Conservation (phyloP, 2,888 invertebrate species). For the Coremacera marginata region DNA sequence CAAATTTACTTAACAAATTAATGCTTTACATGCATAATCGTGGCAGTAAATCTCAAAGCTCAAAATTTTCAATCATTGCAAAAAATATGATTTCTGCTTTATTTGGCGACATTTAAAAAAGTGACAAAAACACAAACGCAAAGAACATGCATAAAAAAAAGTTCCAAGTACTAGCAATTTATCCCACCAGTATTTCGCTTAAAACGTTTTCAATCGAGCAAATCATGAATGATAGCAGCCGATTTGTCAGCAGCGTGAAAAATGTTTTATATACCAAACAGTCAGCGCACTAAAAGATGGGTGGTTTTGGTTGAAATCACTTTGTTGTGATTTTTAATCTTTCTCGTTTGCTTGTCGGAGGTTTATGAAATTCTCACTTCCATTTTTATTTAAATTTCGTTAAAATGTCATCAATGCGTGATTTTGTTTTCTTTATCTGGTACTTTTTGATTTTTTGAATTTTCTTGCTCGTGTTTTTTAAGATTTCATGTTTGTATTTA, state of each 20-base stretch:
- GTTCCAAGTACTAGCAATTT: neutral
- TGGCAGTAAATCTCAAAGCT: no score
- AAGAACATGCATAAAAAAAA: neutral
- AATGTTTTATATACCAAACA: neutral
- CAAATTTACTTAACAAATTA: no score
- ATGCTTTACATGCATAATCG: no score
- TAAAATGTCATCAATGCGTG: neutral
- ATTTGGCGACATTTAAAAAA: neutral
- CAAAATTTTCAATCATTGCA: neutral
- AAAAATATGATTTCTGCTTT: neutral
- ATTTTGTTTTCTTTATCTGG: neutral
- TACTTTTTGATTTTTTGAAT: neutral
- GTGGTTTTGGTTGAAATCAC: neutral
- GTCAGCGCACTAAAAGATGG: neutral
- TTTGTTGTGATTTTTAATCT: neutral
- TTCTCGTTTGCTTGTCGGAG: neutral
- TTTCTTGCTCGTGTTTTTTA: neutral
- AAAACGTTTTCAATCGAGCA: slow-evolving; percentile 14
- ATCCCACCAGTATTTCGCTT: neutral
- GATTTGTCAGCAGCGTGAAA: slow-evolving; percentile 4
- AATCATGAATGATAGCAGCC: slow-evolving; percentile 18
- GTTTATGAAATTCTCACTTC: neutral
- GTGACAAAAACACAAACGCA: neutral
- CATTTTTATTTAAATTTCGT: neutral
- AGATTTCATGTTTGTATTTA: neutral